Conservation (phyloP, 2,888 invertebrate species). For the Cancer borealis region DNA sequence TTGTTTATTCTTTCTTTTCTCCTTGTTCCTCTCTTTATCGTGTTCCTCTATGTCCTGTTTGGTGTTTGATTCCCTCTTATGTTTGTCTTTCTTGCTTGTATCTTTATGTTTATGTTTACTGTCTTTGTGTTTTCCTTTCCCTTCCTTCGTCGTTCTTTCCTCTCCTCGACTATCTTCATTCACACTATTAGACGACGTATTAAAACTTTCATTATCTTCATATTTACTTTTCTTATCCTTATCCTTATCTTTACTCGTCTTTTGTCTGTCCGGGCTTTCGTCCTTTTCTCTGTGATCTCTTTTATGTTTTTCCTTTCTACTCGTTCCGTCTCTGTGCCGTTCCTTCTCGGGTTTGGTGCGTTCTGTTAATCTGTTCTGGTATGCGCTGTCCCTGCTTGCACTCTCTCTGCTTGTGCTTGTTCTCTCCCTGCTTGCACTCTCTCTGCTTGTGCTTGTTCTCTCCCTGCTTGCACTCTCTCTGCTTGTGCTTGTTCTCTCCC, state of each 20-base stretch:
- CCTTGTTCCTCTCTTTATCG: constrained; percentile 38
- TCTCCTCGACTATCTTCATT: constrained; percentile 50
- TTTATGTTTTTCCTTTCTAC: constrained; percentile 37
- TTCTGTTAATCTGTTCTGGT: constrained; percentile 8
- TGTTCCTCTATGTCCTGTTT: constrained; percentile 45
- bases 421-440: constrained; percentile 28
- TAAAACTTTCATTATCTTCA: neutral
- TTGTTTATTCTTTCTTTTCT: constrained; percentile 53
- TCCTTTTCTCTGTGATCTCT: constrained; percentile 64
- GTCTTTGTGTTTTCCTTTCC: constrained; percentile 52
- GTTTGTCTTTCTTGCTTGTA: constrained; percentile 62
- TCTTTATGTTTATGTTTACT: constrained; percentile 38
- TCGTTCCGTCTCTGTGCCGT: constrained; percentile 47
- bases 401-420: constrained; percentile 33
- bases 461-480: constrained; percentile 35
- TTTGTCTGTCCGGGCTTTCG: neutral
- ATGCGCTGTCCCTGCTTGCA: constrained; percentile 21
- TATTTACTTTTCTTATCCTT: neutral
- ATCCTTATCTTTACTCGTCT: no score
- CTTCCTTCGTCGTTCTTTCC: constrained; percentile 50
- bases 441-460: constrained; percentile 36
- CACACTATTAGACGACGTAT: neutral
- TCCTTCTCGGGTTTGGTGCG: constrained; percentile 51
- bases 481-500: constrained; percentile 41
- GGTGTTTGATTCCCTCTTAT: constrained; percentile 45